These are phyloP conservation scores for Spodoptera exigua DNA, from an alignment of 2,888 invertebrate genomes.

Conservation along the genomic window DNA sequence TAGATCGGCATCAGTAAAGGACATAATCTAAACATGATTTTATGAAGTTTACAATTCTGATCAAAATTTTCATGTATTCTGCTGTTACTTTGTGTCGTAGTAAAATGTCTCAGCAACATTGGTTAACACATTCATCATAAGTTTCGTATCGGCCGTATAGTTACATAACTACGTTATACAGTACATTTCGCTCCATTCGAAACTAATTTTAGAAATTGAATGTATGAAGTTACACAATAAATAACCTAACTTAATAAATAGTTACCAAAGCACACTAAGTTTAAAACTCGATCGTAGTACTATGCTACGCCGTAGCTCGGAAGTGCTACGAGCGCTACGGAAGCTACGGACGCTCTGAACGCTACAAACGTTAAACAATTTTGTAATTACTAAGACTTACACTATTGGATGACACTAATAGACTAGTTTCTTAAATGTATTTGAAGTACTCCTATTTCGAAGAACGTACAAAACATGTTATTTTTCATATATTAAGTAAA, in stretches of 20 bases:
- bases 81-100: too few relatives aligned
- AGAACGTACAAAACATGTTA: too few relatives aligned
- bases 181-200: constrained; percentile 32
- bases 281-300: constrained; percentile 46
- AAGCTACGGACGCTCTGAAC: constrained; percentile 30
- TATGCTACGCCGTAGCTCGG: constrained; percentile 46
- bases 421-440: constrained; percentile 6
- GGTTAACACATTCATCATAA: constrained; percentile 24
- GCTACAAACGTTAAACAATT: constrained; percentile 35
- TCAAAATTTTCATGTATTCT: too few relatives aligned
- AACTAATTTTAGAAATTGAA: constrained; percentile 54
- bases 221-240: constrained; percentile 52
- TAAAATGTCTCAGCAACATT: neutral
- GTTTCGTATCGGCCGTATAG: constrained; percentile 9
- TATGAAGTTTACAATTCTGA: too few relatives aligned
- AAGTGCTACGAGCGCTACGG: constrained; percentile 28
- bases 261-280: constrained; percentile 49
- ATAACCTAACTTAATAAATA: constrained; percentile 56
- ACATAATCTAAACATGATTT: too few relatives aligned
- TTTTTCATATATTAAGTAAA: too few relatives aligned
- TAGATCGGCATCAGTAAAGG: too few relatives aligned
- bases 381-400: constrained; percentile 29
- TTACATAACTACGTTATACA: constrained; percentile 19
- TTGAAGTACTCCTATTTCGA: neutral
- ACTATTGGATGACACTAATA: constrained; percentile 5